Evolutionary conservation across 1,140 invertebrate genomes (phyloP), one percentile per base, ranked within the genome.

Genomic region (Neelides sp.): DNA sequence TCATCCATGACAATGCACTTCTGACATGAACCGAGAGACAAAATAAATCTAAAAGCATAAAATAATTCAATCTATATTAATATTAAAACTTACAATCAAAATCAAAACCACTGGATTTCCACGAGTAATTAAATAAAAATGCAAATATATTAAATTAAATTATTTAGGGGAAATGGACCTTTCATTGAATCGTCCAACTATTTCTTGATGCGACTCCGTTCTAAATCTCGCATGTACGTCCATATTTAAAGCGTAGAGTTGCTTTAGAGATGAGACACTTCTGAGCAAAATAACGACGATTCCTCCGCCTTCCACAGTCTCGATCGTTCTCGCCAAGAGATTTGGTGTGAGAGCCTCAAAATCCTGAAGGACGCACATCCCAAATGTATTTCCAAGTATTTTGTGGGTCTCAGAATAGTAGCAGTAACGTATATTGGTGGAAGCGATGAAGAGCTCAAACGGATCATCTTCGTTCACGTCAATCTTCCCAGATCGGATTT

Each of bases 271-370:
- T 39, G 77, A 75, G 53, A 99, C 73, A 23, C 79, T 79, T 64
- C 86, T 79, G 0, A 98, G 69, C 2, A 85, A 64, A 7, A 99
- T 68, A 28, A 98, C 77, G 50, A 99, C 80, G 0, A 98, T 62
- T 19, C 96, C 96, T 51, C 96, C 95, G 47, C 96, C 95, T 76
- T 98, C 91, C 1, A 98, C 89, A 0, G 96, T 99, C 75, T 99
- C 96, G 58, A 99, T 80, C 4, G 95, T 98, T 55, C 95, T 73
- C 0, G 96, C 96, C 63, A 99, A 72, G 36, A 98, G 73, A 70
- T 99, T 99, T 4, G 96, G 96, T n/a, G 95, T 98, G 1, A 99
- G 62, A 2, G 94, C 94, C 75, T 99, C 95, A 75, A 99, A 99
- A 72, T 99, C 95, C 80, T 91, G 66, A 12, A 98, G 71, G 50